phyloP scores from a whole-genome alignment of 2,797 vertebrate genomes.

The Enteromius afrohamiltoni region DNA sequence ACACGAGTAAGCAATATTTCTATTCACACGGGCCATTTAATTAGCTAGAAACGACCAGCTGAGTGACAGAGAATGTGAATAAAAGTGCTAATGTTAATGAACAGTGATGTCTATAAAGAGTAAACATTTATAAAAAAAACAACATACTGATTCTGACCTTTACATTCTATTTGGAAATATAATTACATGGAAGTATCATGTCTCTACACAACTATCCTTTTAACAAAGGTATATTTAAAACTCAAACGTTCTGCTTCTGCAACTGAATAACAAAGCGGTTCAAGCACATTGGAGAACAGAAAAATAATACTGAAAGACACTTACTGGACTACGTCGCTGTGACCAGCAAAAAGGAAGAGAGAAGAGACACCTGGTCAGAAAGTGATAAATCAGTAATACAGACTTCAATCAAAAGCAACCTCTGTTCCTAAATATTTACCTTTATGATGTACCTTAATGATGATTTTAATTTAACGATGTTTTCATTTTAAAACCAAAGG shows the following conservation, averaged over 20 bases:
- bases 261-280: neutral
- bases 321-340: conserved; percentile 99
- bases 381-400: conserved; percentile 89
- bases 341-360: conserved; percentile 99
- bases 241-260: neutral
- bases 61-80: neutral
- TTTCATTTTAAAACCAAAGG: neutral
- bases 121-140: neutral
- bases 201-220: neutral
- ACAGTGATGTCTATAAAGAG: neutral
- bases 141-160: neutral
- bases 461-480: neutral
- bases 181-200: neutral
- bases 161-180: neutral
- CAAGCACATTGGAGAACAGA: neutral
- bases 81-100: neutral
- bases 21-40: neutral
- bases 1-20: conserved; percentile 1
- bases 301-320: conserved; percentile 65
- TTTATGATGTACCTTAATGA: neutral
- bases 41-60: neutral
- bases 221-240: neutral
- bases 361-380: conserved; percentile 99
- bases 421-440: conserved; percentile 15
- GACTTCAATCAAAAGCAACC: conserved; percentile 61